Conservation (phyloP, 2,888 invertebrate genomes). For the Willowsia nigromaculata region DNA sequence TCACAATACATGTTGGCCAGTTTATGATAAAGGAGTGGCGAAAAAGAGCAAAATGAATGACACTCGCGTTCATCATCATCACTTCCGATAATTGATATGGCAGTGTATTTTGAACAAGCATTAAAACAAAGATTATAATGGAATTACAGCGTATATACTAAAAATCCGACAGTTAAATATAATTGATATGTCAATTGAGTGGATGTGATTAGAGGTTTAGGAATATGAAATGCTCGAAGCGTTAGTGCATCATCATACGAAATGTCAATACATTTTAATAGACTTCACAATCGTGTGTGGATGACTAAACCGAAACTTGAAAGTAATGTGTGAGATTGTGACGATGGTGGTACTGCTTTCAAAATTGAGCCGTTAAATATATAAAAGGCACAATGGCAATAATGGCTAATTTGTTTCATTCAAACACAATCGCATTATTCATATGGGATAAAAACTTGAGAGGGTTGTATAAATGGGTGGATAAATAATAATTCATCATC, state of each 20-base stretch:
- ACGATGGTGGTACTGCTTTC: not conserved
- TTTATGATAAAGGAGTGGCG: constrained; percentile 44
- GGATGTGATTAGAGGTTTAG: constrained; percentile 32
- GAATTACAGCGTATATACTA: constrained; percentile 30
- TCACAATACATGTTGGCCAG: not conserved
- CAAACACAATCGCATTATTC: constrained; percentile 27
- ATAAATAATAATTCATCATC: constrained; percentile 47
- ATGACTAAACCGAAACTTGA: not conserved
- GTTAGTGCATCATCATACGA: not conserved
- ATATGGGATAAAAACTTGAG: constrained; percentile 29
- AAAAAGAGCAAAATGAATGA: constrained; percentile 49
- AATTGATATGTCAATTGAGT: constrained; percentile 40
- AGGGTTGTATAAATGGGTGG: constrained; percentile 31
- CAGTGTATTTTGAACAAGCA: not conserved
- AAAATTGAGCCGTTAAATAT: constrained; percentile 25
- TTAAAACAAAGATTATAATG: constrained; percentile 58
- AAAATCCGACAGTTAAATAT: not conserved
- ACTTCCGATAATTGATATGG: constrained; percentile 5
- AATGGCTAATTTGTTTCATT: constrained; percentile 34
- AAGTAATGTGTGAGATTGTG: constrained; percentile 32
- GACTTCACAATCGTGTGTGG: constrained; percentile 41
- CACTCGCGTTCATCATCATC: constrained; percentile 3
- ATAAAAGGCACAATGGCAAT: not conserved
- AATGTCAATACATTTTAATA: constrained; percentile 61
- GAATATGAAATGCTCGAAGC: not conserved